A percentile compares a stretch with the other conserved stretches of the same genome.
Evolutionary conservation across 53 echinoderm and acorn worm species (phyloP).

Genomic region (Mesocentrotus franciscanus): DNA sequence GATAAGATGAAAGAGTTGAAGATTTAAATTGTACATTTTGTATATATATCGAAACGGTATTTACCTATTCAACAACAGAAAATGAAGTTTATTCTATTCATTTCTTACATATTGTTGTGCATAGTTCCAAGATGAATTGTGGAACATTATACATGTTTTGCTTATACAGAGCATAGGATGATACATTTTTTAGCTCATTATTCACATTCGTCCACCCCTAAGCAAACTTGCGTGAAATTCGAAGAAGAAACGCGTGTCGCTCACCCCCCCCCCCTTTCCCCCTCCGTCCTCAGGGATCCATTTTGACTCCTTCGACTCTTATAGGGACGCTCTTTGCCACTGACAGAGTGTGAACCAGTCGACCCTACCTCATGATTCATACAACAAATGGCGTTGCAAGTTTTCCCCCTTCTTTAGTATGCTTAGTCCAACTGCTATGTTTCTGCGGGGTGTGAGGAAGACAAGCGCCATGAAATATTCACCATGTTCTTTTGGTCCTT

Average conservation of each 20-base stretch:
- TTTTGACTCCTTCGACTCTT: not conserved
- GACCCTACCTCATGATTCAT: constrained; percentile 10
- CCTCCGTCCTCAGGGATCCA: not conserved
- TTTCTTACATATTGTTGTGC: not conserved
- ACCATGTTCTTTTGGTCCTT: not conserved
- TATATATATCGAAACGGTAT: not conserved
- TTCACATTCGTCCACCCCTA: not conserved
- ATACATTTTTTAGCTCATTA: not conserved
- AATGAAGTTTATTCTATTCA: not conserved
- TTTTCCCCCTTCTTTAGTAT: not conserved
- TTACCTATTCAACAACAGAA: not conserved
- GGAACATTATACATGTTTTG: not conserved
- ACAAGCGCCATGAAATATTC: constrained; percentile 41
- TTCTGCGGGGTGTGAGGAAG: constrained; percentile 45
- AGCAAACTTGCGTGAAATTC: not conserved
- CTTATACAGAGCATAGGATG: not conserved
- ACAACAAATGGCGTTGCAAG: constrained; percentile 7
- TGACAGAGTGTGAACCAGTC: not conserved
- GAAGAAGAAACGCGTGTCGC: not conserved
- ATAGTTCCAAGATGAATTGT: not conserved
- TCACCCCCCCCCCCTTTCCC: not conserved
- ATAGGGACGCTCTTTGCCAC: not conserved
- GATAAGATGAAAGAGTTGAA: no score
- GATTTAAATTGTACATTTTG: no score
- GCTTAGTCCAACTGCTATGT: constrained; percentile 35